Evolutionary conservation across 2,888 invertebrate species (phyloP), one percentile per base, ranked within the genome.

Genomic region (Eupithecia vulgata): DNA sequence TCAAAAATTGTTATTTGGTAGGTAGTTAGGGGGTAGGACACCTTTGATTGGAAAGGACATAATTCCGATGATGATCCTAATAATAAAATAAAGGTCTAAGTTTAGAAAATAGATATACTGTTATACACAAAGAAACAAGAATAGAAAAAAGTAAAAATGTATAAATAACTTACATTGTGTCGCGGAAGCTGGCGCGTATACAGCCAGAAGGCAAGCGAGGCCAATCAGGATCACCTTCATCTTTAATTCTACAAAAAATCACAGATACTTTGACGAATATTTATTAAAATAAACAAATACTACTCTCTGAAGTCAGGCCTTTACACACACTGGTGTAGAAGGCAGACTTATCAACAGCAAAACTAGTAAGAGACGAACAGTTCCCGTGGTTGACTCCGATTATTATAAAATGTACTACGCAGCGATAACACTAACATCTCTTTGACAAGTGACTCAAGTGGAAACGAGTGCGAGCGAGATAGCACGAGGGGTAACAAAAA

Each of bases 271-370:
- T 93, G 92, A 93, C 90, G 90, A 91, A 74, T 65, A 66, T 75
- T 79, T 74, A 77, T 74, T 79, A 79, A 76, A 79, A 78, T 80
- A 78, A 66, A 57, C 80, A 79, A 83, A 80, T 84, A 87, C 85
- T 86, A 84, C 87, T 87, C 84, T 82, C 85, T 82, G 57, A 87
- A 91, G 91, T 89, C 94, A 93, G 89, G 96, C 97, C 97, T 97
- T 97, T 97, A 97, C 97, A 97, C 97, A 94, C 97, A 97, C 97
- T 97, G 97, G 97, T 95, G 96, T 95, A 97, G 97, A 97, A 97
- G 97, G 97, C 96, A 95, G 75, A 95, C 95, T 91, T 89, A 88
- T 87, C 87, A 88, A 88, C 85, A 86, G 88, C 85, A 87, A 85
- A 84, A 88, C 85, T 85, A 81, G 81, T 83, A 85, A 87, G 86